Conservation (phyloP, 1,140 invertebrate species). For the Orchesella cincta region DNA sequence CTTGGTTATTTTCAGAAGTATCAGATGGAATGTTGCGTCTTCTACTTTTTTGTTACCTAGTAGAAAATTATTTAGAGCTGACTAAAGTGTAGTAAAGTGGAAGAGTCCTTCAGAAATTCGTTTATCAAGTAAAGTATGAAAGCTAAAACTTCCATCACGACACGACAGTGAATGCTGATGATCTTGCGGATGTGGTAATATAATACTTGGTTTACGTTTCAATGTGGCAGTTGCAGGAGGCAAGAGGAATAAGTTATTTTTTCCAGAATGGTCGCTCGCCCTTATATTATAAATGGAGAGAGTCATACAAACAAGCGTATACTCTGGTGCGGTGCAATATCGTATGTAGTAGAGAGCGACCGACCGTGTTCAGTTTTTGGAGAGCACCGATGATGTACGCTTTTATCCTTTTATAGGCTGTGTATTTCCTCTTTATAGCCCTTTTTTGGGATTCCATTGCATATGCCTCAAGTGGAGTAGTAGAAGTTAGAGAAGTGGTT, state of each 20-base stretch:
- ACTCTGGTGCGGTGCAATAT: neutral
- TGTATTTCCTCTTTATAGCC: neutral
- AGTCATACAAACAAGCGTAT: neutral
- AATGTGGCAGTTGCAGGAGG: neutral
- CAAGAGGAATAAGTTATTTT: neutral
- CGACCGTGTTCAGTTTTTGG: no score
- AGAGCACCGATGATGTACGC: no score
- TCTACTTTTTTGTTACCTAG: no score
- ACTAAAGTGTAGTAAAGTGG: no score
- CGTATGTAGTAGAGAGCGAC: neutral
- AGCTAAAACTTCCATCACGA: no score
- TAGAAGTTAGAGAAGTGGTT: neutral
- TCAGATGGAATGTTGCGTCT: no score
- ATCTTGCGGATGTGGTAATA: slow-evolving; percentile 5
- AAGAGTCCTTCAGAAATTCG: no score
- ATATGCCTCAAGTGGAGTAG: neutral
- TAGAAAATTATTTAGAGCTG: no score
- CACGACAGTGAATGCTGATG: no score
- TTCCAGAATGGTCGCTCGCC: neutral
- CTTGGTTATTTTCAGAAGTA: no score
- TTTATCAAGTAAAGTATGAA: no score
- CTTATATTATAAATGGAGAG: neutral
- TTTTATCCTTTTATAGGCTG: neutral
- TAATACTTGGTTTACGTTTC: neutral
- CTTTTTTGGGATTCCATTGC: neutral